phyloP scores from a whole-genome alignment of 1,140 invertebrate genomes.

The Drosophila dunni region DNA sequence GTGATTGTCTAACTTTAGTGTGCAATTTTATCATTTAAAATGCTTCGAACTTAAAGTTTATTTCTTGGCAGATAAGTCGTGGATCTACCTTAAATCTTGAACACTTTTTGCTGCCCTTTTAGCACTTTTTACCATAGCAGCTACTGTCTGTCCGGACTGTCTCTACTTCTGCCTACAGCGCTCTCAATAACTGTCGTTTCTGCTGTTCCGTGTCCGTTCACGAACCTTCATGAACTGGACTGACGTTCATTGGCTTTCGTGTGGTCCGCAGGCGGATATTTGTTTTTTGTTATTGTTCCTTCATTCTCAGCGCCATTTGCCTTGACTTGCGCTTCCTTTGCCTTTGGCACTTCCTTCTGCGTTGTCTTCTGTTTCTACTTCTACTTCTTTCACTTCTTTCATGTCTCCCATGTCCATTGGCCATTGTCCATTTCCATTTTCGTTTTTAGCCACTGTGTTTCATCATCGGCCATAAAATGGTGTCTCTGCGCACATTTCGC shows the following conservation, averaged over 20 bases:
- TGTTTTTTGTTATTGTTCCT: conserved; percentile 79
- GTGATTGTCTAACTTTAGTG: too few relatives aligned
- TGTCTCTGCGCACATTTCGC: conserved; percentile 67
- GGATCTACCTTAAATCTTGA: too few relatives aligned
- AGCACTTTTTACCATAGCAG: too few relatives aligned
- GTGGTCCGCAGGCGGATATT: conserved; percentile 55
- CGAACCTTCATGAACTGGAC: conserved; percentile 7
- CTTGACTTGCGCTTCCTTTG: conserved; percentile 31
- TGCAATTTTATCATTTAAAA: too few relatives aligned
- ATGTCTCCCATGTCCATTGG: too few relatives aligned
- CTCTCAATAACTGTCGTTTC: not conserved
- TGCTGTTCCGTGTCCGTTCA: not conserved
- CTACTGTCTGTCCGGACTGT: too few relatives aligned
- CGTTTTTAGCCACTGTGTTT: conserved; percentile 10
- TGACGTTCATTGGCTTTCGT: conserved; percentile 74
- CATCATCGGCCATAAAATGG: conserved; percentile 67
- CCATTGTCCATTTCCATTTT: not conserved
- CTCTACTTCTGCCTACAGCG: too few relatives aligned
- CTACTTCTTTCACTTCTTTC: not conserved
- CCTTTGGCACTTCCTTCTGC: conserved; percentile 3
- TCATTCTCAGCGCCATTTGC: conserved; percentile 55
- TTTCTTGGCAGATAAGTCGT: too few relatives aligned
- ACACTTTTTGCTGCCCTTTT: too few relatives aligned
- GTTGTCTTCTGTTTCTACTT: too few relatives aligned
- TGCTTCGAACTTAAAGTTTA: too few relatives aligned